phyloP scores from a whole-genome alignment of 2,888 invertebrate species.

The Epirrhoe alternata region DNA sequence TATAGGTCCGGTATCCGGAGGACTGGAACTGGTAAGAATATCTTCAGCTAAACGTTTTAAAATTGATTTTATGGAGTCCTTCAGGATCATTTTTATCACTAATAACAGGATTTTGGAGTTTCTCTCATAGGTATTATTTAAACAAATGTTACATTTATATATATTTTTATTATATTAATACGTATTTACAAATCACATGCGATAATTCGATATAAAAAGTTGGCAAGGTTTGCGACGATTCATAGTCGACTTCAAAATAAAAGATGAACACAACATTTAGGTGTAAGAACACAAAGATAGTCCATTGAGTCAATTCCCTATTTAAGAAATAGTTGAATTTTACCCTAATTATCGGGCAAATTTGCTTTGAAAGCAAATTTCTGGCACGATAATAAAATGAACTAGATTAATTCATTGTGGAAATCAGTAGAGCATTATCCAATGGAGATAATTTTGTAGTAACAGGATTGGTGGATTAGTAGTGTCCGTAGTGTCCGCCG shows the following conservation, averaged over 20 bases:
- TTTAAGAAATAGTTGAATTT: background rate
- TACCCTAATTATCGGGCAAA: background rate
- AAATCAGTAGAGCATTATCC: background rate
- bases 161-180: slow-evolving; percentile 40
- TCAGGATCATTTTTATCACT: too few species aligned
- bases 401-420: background rate
- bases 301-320: background rate
- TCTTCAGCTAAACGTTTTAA: too few species aligned
- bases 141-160: slow-evolving; percentile 24
- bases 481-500: slow-evolving; percentile 54
- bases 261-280: slow-evolving; percentile 30
- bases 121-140: background rate
- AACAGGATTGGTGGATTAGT: slow-evolving; percentile 49
- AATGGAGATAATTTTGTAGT: background rate
- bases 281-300: slow-evolving; percentile 15
- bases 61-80: too few species aligned
- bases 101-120: too few species aligned
- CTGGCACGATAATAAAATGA: background rate
- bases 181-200: slow-evolving; percentile 43
- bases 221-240: slow-evolving; percentile 34
- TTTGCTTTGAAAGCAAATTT: background rate
- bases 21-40: too few species aligned
- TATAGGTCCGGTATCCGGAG: too few species aligned
- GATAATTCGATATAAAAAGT: slow-evolving; percentile 32
- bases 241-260: slow-evolving; percentile 21